Conservation (phyloP, 2,888 invertebrate genomes). For the Lysandra bellargus region DNA sequence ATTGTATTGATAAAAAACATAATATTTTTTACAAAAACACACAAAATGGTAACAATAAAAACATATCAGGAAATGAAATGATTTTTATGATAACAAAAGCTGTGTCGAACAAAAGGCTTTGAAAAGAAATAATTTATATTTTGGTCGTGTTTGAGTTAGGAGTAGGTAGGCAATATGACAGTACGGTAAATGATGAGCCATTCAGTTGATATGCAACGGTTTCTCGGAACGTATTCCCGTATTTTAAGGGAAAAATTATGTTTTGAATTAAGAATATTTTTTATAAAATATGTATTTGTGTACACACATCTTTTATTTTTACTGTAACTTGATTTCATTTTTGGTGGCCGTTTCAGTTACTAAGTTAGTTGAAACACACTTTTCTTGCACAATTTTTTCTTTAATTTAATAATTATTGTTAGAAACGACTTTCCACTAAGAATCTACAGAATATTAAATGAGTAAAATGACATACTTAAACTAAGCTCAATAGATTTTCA, state of each 20-base stretch:
- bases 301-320: too few relatives aligned
- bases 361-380: too few relatives aligned
- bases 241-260: neutral
- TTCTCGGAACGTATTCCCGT: neutral
- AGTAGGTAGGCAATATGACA: conserved; percentile 15
- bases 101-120: conserved; percentile 26
- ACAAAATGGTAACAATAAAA: conserved; percentile 10
- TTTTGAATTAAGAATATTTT: neutral
- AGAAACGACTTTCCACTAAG: too few relatives aligned
- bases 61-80: conserved; percentile 18
- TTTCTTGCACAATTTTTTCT: too few relatives aligned
- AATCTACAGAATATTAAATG: too few relatives aligned
- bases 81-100: conserved; percentile 12
- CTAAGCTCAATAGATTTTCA: too few relatives aligned
- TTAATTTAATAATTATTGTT: too few relatives aligned
- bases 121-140: conserved; percentile 23
- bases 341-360: too few relatives aligned
- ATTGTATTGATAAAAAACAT: neutral
- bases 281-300: too few relatives aligned
- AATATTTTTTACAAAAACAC: conserved; percentile 14
- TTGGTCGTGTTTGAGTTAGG: neutral
- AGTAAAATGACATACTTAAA: too few relatives aligned
- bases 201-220: neutral
- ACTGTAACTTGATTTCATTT: too few relatives aligned
- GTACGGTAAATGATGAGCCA: conserved; percentile 12